Percentiles rank a stretch among this genome's conserved stretches.
Evolutionary conservation across 1,140 invertebrate genomes (phyloP).

Genomic region (Panulirus ornatus): DNA sequence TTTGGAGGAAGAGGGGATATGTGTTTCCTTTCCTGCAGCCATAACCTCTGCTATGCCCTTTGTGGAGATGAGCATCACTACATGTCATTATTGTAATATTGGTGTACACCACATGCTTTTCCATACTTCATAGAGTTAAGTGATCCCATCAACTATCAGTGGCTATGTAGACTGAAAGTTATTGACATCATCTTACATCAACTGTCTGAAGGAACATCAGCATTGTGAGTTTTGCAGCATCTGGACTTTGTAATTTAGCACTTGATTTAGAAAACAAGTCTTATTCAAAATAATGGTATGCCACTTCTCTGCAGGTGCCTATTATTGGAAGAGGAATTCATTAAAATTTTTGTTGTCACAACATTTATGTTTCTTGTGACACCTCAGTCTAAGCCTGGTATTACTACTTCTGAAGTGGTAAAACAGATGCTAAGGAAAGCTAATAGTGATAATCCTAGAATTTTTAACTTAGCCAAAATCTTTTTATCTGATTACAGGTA

Average conservation of each 20-base stretch:
- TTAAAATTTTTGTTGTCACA: constrained; percentile 84
- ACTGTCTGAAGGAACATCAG: constrained; percentile 83
- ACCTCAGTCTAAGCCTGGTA: constrained; percentile 80
- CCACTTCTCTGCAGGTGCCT: constrained; percentile 81
- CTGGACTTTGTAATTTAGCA: constrained; percentile 90
- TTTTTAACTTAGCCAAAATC: too few species aligned
- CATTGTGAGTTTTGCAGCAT: constrained; percentile 86
- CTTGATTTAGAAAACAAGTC: constrained; percentile 83
- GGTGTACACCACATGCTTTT: too few species aligned
- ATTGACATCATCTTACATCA: constrained; percentile 89
- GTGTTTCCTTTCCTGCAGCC: too few species aligned
- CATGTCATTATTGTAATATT: too few species aligned
- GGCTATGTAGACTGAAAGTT: constrained; percentile 86
- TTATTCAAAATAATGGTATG: constrained; percentile 83
- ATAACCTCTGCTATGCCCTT: too few species aligned
- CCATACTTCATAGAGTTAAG: too few species aligned
- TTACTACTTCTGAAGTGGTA: too few species aligned
- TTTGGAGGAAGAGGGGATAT: too few species aligned
- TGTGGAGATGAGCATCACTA: too few species aligned
- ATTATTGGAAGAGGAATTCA: constrained; percentile 82
- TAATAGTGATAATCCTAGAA: too few species aligned
- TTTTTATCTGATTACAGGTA: too few species aligned
- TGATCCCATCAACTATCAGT: constrained; percentile 95
- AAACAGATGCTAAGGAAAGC: too few species aligned
- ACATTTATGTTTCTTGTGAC: constrained; percentile 83